Evolutionary conservation across 2,113 vertebrate species (phyloP).

Genomic region (Caranx melampygus): DNA sequence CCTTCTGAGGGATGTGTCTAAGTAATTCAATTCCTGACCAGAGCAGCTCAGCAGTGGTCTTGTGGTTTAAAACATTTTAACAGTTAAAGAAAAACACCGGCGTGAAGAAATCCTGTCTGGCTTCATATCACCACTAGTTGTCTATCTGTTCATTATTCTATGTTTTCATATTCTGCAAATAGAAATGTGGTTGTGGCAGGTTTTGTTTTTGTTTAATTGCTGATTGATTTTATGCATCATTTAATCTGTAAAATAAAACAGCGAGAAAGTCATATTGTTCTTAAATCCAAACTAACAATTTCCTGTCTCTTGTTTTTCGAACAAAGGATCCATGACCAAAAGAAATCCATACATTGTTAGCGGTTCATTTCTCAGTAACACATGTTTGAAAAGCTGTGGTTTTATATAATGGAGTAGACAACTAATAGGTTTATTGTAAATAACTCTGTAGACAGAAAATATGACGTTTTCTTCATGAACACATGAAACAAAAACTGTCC

Average conservation of each 20-base stretch:
- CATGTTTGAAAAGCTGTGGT: too few species aligned
- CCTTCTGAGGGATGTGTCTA: slow-evolving; percentile 46
- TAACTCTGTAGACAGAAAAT: too few species aligned
- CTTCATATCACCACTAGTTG: background rate
- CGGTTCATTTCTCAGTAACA: background rate
- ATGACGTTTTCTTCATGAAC: background rate
- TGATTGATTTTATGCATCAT: background rate
- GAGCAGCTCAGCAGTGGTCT: slow-evolving; percentile 40
- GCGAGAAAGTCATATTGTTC: background rate
- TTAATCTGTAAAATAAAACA: background rate
- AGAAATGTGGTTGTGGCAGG: too few species aligned
- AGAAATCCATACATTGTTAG: background rate
- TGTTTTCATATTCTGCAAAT: background rate
- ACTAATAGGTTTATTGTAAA: too few species aligned
- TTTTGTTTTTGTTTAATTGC: background rate
- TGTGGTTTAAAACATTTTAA: slow-evolving; percentile 44
- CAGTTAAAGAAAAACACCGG: background rate
- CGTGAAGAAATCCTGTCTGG: background rate
- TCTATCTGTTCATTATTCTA: background rate
- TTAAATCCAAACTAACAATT: background rate
- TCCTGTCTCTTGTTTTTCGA: too few species aligned
- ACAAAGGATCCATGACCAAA: background rate
- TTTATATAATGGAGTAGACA: too few species aligned
- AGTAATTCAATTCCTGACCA: slow-evolving; percentile 73
- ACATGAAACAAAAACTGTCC: background rate